Conservation (phyloP, 2,888 invertebrate genomes). For the Itoplectis maculator region DNA sequence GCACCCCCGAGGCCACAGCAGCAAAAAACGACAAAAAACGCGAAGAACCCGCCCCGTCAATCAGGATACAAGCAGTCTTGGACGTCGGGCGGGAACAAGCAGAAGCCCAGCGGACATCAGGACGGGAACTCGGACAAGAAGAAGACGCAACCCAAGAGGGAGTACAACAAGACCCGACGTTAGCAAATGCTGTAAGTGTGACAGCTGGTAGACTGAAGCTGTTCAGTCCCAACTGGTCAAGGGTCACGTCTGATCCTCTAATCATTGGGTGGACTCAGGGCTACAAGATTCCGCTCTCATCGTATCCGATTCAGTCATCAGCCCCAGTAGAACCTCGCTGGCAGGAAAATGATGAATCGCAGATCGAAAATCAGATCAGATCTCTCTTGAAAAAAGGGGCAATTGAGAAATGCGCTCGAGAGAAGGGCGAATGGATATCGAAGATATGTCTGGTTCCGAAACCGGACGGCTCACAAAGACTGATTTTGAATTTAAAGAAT, state of each 20-base stretch:
- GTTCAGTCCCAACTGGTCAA: conserved; percentile 1
- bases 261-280: neutral
- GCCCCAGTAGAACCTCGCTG: neutral
- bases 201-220: conserved; percentile 7
- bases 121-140: conserved; percentile 7
- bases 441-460: conserved; percentile 44
- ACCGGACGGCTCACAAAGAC: conserved; percentile 31
- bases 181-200: neutral
- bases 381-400: conserved; percentile 45
- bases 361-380: conserved; percentile 18
- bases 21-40: conserved; percentile 6
- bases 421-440: conserved; percentile 34
- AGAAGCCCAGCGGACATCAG: neutral
- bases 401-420: conserved; percentile 17
- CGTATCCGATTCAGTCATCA: neutral
- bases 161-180: neutral
- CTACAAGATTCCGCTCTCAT: conserved; percentile 18
- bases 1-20: neutral
- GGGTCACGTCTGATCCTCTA: conserved; percentile 12
- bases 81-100: conserved; percentile 22
- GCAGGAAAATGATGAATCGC: neutral
- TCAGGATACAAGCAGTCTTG: neutral
- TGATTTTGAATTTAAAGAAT: conserved; percentile 35
- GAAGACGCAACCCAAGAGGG: conserved; percentile 7
- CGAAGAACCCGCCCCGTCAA: neutral